A percentile compares a stretch with the other conserved stretches of the same genome.
phyloP scores from a whole-genome alignment of 2,113 vertebrate species.

The Eulacestoma nigropectus region DNA sequence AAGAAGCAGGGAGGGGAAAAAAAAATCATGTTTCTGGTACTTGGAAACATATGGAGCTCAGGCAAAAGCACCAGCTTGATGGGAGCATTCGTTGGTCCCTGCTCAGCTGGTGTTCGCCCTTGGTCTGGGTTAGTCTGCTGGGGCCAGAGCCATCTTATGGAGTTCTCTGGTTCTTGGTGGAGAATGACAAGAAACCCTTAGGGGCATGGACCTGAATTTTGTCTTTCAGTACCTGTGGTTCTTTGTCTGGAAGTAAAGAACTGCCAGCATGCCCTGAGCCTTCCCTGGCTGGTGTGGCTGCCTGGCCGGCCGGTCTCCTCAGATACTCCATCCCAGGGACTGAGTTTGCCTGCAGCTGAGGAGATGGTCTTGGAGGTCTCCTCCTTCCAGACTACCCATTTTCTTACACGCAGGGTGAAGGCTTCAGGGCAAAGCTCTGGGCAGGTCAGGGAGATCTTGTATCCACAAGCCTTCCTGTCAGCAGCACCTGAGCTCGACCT shows the following conservation, averaged over 20 bases:
- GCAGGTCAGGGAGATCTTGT: background rate
- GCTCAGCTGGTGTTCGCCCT: background rate
- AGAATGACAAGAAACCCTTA: background rate
- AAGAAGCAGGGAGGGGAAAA: background rate
- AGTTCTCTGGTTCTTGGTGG: background rate
- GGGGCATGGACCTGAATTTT: background rate
- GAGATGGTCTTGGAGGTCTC: background rate
- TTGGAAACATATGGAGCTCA: background rate
- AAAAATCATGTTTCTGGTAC: background rate
- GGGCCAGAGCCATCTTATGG: background rate
- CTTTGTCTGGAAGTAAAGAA: background rate
- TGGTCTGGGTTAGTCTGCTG: background rate
- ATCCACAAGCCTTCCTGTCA: background rate
- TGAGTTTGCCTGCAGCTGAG: background rate
- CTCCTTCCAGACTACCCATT: background rate
- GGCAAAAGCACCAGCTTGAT: background rate
- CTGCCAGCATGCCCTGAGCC: rapidly evolving
- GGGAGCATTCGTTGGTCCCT: background rate
- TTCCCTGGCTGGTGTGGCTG: background rate
- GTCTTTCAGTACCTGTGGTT: background rate
- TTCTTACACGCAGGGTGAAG: background rate
- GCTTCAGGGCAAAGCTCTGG: background rate
- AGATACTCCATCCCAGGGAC: background rate
- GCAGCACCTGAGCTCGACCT: background rate
- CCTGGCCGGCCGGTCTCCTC: background rate